Percentiles rank a stretch among this genome's conserved stretches.
Conservation (phyloP, 2,888 invertebrate genomes). For the Synanthedon myopaeformis region DNA sequence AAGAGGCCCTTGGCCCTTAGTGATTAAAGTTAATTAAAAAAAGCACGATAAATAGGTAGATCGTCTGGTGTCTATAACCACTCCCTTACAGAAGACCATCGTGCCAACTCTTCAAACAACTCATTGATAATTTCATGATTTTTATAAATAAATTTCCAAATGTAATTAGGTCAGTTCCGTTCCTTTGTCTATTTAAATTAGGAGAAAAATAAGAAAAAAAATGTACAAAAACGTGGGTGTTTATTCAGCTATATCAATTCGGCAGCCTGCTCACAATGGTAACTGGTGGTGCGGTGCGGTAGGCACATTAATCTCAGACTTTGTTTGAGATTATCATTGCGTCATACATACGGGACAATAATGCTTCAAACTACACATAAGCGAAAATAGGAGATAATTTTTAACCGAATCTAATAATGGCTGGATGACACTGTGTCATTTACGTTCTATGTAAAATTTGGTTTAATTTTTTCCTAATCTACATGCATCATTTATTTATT, state of each 20-base stretch:
- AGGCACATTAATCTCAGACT: constrained; percentile 24
- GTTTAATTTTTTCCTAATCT: too few species aligned
- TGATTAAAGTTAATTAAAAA: too few species aligned
- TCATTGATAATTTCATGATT: not conserved
- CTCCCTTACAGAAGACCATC: too few species aligned
- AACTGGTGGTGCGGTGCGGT: constrained; percentile 8
- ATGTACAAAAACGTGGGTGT: constrained; percentile 7
- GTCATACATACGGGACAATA: constrained; percentile 11
- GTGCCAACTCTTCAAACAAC: too few species aligned
- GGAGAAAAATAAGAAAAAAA: not conserved
- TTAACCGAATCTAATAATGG: too few species aligned
- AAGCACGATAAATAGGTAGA: too few species aligned
- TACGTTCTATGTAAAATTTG: too few species aligned
- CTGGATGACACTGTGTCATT: too few species aligned
- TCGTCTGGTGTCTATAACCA: too few species aligned
- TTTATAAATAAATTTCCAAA: not conserved
- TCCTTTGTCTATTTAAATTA: not conserved
- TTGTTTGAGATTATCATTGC: constrained; percentile 22
- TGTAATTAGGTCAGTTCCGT: not conserved
- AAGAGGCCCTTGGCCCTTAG: too few species aligned
- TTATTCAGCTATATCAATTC: constrained; percentile 18
- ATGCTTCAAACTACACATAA: not conserved
- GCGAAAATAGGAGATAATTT: too few species aligned
- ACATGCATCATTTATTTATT: too few species aligned
- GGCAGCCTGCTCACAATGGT: constrained; percentile 16